Evolutionary conservation across 2,888 invertebrate species (phyloP).

Genomic region (Amiota communis): DNA sequence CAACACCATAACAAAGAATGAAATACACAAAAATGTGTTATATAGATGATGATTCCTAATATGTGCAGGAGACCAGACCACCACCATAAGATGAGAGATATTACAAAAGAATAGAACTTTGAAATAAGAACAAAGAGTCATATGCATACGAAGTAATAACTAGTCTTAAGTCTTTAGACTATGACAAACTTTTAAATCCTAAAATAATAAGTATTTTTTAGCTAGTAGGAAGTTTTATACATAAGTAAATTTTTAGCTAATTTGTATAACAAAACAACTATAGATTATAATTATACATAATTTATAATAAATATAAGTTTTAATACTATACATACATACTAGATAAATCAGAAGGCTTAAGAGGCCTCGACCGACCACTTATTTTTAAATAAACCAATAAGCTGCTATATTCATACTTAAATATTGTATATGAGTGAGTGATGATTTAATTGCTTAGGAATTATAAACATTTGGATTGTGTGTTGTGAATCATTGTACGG

Average conservation of each 20-base stretch:
- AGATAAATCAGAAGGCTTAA: too few species aligned
- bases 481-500: constrained; percentile 53
- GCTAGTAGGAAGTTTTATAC: constrained; percentile 31
- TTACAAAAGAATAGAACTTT: too few species aligned
- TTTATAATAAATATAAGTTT: neutral
- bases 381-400: constrained; percentile 14
- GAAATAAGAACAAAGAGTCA: too few species aligned
- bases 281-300: constrained; percentile 2
- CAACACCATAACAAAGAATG: constrained; percentile 65
- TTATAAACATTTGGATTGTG: neutral
- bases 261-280: constrained; percentile 40
- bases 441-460: neutral
- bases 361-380: neutral
- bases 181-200: too few species aligned
- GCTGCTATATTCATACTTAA: neutral
- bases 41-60: constrained; percentile 53
- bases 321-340: neutral
- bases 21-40: constrained; percentile 59
- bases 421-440: neutral
- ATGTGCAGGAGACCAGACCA: neutral
- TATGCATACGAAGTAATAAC: neutral
- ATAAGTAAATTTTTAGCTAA: constrained; percentile 48
- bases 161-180: too few species aligned
- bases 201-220: neutral
- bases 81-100: too few species aligned